Evolutionary conservation across 1,140 invertebrate species (phyloP).

Genomic region (Fopius arisanus): DNA sequence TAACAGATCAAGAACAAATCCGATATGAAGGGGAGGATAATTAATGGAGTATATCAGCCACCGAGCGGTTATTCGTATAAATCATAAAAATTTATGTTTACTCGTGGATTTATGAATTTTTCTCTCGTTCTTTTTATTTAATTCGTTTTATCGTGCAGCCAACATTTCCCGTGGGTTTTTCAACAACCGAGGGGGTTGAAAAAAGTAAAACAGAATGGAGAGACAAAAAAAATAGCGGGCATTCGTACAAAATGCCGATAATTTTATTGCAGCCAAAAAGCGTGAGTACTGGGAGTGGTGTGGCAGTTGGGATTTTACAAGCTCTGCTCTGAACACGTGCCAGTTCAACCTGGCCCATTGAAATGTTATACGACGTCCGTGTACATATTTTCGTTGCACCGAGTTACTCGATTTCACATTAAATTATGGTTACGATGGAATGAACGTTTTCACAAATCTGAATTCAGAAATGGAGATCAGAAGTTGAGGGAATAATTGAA

Average conservation of each 20-base stretch:
- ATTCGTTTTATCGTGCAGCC: constrained; percentile 8
- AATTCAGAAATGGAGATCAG: not conserved
- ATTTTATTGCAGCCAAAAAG: constrained; percentile 4
- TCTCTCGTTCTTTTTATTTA: not conserved
- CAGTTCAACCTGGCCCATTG: constrained; percentile 46
- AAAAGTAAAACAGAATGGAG: not conserved
- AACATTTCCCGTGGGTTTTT: not conserved
- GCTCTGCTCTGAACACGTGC: constrained; percentile 51
- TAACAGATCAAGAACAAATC: no score
- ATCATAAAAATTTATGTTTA: constrained; percentile 34
- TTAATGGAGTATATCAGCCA: constrained; percentile 44
- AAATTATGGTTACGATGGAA: not conserved
- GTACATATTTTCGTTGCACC: not conserved
- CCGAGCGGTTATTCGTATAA: constrained; percentile 47
- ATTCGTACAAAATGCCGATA: constrained; percentile 12
- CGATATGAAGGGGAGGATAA: no score
- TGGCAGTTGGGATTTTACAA: constrained; percentile 42
- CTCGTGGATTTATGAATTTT: not conserved
- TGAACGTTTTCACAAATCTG: not conserved
- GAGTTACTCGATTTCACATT: not conserved
- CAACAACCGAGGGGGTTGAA: not conserved
- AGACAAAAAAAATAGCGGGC: not conserved
- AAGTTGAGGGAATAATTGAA: not conserved
- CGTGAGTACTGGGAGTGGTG: not conserved
- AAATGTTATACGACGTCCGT: constrained; percentile 46